Evolutionary conservation across 2,113 vertebrate genomes (phyloP).

Genomic region (Oreochromis tanganicae): DNA sequence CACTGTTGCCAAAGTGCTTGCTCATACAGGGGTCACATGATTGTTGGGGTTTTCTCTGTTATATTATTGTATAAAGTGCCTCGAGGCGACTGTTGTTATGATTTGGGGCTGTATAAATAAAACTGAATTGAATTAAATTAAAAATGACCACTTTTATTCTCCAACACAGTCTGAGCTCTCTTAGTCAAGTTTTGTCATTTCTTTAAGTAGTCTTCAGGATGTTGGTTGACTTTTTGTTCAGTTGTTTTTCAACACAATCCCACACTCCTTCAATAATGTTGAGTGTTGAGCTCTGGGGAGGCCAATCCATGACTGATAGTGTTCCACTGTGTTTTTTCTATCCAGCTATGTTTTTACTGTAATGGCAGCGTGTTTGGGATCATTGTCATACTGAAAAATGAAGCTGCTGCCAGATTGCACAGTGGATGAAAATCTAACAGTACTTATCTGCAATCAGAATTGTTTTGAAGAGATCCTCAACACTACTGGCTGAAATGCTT

Average conservation of each 20-base stretch:
- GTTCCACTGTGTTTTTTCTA: neutral
- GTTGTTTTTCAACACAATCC: neutral
- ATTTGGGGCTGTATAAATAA: neutral
- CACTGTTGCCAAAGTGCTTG: neutral
- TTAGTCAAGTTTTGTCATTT: neutral
- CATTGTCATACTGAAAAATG: neutral
- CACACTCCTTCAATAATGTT: neutral
- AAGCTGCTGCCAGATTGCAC: neutral
- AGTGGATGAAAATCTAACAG: neutral
- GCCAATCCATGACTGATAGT: neutral
- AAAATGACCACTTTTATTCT: neutral
- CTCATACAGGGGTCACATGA: neutral
- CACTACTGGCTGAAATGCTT: neutral
- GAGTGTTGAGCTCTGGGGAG: neutral
- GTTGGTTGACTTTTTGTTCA: neutral
- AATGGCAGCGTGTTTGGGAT: neutral
- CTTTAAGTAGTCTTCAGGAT: neutral
- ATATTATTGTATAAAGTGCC: neutral
- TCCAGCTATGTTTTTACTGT: neutral
- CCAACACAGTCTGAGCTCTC: neutral
- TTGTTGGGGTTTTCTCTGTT: neutral
- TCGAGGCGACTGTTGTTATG: neutral
- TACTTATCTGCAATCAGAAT: neutral
- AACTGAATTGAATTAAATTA: neutral
- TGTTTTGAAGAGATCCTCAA: neutral